Conservation (phyloP, 1,140 invertebrate species). For the Hylyphantes graminicola region DNA sequence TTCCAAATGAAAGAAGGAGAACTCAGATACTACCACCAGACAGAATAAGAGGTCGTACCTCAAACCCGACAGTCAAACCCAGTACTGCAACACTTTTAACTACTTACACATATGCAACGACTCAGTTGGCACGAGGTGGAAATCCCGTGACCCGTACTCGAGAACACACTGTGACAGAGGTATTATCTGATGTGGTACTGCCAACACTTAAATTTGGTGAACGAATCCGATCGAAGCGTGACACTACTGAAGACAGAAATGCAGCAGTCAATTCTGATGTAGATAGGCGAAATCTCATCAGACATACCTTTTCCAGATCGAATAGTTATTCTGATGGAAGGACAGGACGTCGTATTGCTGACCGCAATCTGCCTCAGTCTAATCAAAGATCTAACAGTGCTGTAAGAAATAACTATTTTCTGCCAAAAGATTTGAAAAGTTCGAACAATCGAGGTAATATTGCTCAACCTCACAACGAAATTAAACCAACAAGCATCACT, state of each 20-base stretch:
- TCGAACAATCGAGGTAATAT: conserved; percentile 7
- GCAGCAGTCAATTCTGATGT: background rate
- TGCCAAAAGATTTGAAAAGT: background rate
- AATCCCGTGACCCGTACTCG: conserved; percentile 50
- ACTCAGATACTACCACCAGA: background rate
- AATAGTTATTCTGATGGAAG: conserved; percentile 31
- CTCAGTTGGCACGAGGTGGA: conserved; percentile 64
- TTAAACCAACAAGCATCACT: conserved; percentile 70
- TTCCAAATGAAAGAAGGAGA: background rate
- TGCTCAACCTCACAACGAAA: conserved; percentile 2
- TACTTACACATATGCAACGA: conserved; percentile 82
- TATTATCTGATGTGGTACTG: conserved; percentile 43
- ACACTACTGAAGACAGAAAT: background rate
- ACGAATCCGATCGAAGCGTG: conserved; percentile 41
- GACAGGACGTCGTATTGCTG: conserved; percentile 10
- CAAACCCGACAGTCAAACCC: conserved; percentile 8
- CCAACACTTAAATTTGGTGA: conserved; percentile 55
- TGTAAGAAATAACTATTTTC: background rate
- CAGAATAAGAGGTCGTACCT: background rate
- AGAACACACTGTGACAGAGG: conserved; percentile 76
- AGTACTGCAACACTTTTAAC: conserved; percentile 54
- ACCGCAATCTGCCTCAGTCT: background rate
- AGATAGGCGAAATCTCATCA: background rate
- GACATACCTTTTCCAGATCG: conserved; percentile 19
- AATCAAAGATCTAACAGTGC: conserved; percentile 14